Conservation (phyloP, 2,113 vertebrate species). For the Ondatra zibethicus region DNA sequence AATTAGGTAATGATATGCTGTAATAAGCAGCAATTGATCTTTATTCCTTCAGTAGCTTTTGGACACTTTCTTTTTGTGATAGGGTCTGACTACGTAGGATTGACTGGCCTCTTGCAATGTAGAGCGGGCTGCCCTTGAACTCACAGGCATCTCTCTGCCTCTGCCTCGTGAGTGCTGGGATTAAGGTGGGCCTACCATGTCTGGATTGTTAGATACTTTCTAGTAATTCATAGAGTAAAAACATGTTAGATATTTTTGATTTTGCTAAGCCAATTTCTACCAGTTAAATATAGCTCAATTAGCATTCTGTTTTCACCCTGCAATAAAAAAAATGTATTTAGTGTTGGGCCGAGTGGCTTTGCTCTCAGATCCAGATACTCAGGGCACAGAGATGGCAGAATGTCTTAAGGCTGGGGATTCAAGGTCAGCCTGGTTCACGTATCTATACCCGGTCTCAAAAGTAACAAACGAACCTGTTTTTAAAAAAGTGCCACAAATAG, state of each 20-base stretch:
- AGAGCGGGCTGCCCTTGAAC: not conserved
- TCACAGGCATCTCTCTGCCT: not conserved
- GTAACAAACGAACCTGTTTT: not conserved
- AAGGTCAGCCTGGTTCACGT: not conserved
- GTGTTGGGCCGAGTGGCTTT: not conserved
- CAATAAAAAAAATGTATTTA: not conserved
- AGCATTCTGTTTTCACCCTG: not conserved
- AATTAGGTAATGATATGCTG: not conserved
- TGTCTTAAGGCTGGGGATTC: not conserved
- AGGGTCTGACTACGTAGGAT: not conserved
- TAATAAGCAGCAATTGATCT: not conserved
- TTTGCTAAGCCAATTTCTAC: slow-evolving; percentile 6
- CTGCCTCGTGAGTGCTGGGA: not conserved
- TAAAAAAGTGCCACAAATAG: not conserved
- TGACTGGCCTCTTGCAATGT: not conserved
- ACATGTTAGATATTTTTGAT: slow-evolving; percentile 25
- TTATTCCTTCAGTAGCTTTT: not conserved
- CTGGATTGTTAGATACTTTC: not conserved
- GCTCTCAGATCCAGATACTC: not conserved
- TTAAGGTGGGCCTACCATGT: not conserved
- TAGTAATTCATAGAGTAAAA: slow-evolving; percentile 31
- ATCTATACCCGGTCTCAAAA: not conserved
- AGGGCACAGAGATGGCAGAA: not conserved
- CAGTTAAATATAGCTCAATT: not conserved
- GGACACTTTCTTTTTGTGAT: not conserved